Conservation (phyloP, 2,888 invertebrate genomes). For the Xestoiulus laeticollis region DNA sequence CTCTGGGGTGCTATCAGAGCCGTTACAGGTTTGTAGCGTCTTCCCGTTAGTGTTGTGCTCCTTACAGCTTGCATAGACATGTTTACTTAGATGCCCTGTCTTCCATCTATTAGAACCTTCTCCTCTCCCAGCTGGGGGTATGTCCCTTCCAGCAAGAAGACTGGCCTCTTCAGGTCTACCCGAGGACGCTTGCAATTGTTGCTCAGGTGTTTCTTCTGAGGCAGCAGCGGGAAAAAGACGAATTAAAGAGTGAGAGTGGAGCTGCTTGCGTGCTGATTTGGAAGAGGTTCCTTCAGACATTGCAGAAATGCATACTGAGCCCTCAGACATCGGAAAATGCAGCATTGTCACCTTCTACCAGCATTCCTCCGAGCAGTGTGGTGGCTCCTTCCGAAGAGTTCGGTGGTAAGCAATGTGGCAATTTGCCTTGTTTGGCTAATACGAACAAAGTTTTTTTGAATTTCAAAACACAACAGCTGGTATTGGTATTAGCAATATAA, state of each 20-base stretch:
- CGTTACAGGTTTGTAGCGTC: constrained; percentile 67
- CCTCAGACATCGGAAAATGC: constrained; percentile 67
- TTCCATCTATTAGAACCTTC: constrained; percentile 68
- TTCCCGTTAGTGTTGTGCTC: neutral
- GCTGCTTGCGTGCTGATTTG: constrained; percentile 89
- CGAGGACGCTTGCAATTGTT: constrained; percentile 80
- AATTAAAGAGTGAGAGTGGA: constrained; percentile 86
- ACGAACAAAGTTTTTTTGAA: neutral
- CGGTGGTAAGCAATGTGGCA: neutral
- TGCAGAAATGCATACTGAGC: constrained; percentile 84
- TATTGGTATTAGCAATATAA: too few relatives aligned
- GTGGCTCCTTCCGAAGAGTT: neutral
- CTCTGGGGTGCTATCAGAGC: constrained; percentile 73
- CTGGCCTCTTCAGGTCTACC: constrained; percentile 82
- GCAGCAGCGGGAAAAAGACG: constrained; percentile 68
- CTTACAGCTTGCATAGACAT: neutral
- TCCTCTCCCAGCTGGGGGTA: constrained; percentile 78
- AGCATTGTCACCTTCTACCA: neutral
- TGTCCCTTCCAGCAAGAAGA: constrained; percentile 71
- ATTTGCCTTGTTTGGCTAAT: too few relatives aligned
- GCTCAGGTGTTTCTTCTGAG: constrained; percentile 78
- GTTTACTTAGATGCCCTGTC: neutral
- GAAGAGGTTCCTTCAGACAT: constrained; percentile 87
- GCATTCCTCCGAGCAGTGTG: neutral
- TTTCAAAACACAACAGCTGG: too few relatives aligned